Base-by-base conservation (phyloP, 2,797 vertebrate genomes). In the Borostomias antarcticus region DNA sequence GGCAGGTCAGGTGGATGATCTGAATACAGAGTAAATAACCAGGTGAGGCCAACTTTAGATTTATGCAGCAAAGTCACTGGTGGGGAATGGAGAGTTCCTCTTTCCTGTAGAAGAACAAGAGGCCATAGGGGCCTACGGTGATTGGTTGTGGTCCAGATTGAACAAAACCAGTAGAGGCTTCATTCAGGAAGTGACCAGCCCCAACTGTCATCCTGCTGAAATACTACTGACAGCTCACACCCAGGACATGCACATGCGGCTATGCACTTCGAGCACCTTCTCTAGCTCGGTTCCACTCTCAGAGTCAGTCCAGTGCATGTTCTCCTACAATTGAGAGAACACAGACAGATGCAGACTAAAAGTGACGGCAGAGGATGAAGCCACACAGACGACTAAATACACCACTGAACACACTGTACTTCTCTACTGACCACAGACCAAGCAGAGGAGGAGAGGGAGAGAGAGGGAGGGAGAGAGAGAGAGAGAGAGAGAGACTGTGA, bases 391-490 rank as follows among this genome's bases (percentile, higher is more conserved):
- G 13, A 60, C 48, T 28, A 61, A 65, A 72, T 33, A 40, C 21
- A 47, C 58, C 33, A 56, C 70, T 69, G 82, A 82, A 79, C 73
- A 56, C 76, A 76, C 86, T 80, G 82, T 78, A 77, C 85, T 78
- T 77, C 81, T 82, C 74, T 43, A 60, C 81, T 74, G 70, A 92
- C 88, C 87, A 78, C 87, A 86, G 78, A 79, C 87, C n/a, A n/a
- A n/a, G n/a, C n/a, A n/a, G n/a, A n/a, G n/a, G n/a, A n/a, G n/a
- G n/a, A n/a, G n/a, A n/a, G 85, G 79, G 77, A 79, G 80, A 88
- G 86, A 68, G 81, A 81, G 78, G 80, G 75, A 69, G 73, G 61
- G 72, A 77, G n/a, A n/a, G n/a, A n/a, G n/a, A n/a, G n/a, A n/a
- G 45, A 13, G 64, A 59, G 65, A 69, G 72, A 60, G 82, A 87